These are phyloP conservation scores for Yponomeuta cagnagella DNA, from an alignment of 2,888 invertebrate genomes.

Conservation along the genomic window DNA sequence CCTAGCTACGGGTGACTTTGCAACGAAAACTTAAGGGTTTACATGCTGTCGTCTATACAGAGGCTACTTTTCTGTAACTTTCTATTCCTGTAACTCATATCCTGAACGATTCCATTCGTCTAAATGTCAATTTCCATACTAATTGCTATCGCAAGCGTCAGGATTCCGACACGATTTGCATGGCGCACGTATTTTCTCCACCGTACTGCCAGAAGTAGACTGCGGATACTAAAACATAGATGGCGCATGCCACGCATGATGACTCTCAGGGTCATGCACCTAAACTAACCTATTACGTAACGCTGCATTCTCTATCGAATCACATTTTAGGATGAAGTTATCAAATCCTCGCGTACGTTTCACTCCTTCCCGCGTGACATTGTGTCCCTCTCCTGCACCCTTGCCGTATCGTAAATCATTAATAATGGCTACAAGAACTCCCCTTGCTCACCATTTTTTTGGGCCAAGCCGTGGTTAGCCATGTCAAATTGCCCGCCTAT, in stretches of 20 bases:
- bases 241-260: background rate
- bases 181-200: no score
- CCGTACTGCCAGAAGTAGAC: background rate
- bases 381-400: slow-evolving; percentile 12
- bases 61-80: no score
- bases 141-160: no score
- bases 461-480: background rate
- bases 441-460: slow-evolving; percentile 8
- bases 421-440: slow-evolving; percentile 18
- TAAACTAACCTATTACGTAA: no score
- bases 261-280: no score
- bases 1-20: no score
- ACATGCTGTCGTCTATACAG: no score
- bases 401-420: slow-evolving; percentile 15
- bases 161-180: no score
- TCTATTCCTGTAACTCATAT: no score
- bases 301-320: background rate
- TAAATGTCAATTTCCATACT: no score
- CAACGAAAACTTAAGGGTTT: no score
- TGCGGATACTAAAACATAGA: background rate
- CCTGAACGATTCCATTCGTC: no score
- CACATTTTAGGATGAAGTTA: slow-evolving; percentile 13
- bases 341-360: slow-evolving; percentile 9
- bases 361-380: slow-evolving; percentile 3
- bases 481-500: background rate